phyloP scores from a whole-genome alignment of 2,797 vertebrate genomes.

The Karalla daura region DNA sequence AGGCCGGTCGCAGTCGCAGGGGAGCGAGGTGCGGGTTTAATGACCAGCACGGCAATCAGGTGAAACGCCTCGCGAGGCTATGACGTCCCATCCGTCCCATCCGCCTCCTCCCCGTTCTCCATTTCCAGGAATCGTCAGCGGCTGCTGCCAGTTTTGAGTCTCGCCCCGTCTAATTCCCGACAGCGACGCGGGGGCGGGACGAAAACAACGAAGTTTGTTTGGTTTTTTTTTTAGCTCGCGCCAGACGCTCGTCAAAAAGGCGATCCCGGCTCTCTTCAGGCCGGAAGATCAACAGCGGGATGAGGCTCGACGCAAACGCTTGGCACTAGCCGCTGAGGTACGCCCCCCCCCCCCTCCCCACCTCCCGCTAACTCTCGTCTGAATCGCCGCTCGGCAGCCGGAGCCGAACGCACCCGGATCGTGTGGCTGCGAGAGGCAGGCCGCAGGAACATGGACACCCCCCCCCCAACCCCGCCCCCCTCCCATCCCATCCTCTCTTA shows the following conservation, averaged over 20 bases:
- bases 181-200: slow-evolving; percentile 18
- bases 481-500: no score
- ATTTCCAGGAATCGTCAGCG: slow-evolving; percentile 1
- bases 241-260: no score
- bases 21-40: no score
- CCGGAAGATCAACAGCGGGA: no score
- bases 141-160: background rate
- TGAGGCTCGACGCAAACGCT: no score
- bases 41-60: background rate
- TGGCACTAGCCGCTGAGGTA: no score
- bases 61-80: background rate
- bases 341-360: no score
- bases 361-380: slow-evolving; percentile 69
- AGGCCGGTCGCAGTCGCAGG: no score
- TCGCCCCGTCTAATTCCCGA: slow-evolving; percentile 16
- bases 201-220: slow-evolving; percentile 42
- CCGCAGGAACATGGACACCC: slow-evolving; percentile 54
- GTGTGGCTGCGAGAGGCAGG: slow-evolving; percentile 63
- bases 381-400: slow-evolving; percentile 72
- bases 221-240: no score
- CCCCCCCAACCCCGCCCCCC: no score
- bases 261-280: no score
- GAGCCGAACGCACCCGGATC: slow-evolving; percentile 68
- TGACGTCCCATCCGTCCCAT: no score
- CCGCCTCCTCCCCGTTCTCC: background rate